phyloP scores from a whole-genome alignment of 2,888 invertebrate genomes.

The Capitulum mitella region DNA sequence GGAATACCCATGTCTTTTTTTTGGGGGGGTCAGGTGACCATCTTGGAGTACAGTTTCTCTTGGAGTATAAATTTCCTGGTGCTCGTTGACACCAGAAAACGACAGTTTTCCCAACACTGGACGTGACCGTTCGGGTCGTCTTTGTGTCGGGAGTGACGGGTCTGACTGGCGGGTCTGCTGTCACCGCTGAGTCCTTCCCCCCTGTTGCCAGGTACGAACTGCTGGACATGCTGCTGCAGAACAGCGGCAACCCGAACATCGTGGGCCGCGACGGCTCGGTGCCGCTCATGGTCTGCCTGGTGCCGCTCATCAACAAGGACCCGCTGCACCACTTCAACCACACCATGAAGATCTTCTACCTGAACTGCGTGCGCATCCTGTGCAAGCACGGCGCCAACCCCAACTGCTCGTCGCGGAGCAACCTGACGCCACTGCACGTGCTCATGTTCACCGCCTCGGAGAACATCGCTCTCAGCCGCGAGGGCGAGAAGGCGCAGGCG shows the following conservation, averaged over 20 bases:
- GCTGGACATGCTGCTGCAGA: constrained; percentile 53
- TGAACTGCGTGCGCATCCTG: constrained; percentile 61
- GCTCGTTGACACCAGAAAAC: no score
- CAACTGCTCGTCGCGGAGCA: constrained; percentile 61
- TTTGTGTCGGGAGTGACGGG: no score
- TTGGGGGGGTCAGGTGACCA: no score
- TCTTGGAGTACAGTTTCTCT: no score
- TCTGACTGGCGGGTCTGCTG: background rate
- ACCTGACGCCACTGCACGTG: constrained; percentile 61
- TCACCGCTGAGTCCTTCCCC: no score
- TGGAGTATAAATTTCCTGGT: no score
- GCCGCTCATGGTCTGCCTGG: constrained; percentile 65
- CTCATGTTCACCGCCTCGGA: constrained; percentile 63
- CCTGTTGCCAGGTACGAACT: constrained; percentile 51
- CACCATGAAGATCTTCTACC: constrained; percentile 65
- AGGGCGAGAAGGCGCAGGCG: constrained; percentile 58
- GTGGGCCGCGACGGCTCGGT: constrained; percentile 64
- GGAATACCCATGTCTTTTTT: no score
- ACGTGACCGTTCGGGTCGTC: no score
- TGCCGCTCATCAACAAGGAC: constrained; percentile 66
- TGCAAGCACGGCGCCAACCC: constrained; percentile 64
- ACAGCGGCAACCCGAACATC: constrained; percentile 59
- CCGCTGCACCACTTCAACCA: constrained; percentile 63
- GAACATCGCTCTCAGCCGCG: constrained; percentile 60
- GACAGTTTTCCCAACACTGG: no score